phyloP scores from a whole-genome alignment of 2,888 invertebrate species.

The Brenthis daphne region DNA sequence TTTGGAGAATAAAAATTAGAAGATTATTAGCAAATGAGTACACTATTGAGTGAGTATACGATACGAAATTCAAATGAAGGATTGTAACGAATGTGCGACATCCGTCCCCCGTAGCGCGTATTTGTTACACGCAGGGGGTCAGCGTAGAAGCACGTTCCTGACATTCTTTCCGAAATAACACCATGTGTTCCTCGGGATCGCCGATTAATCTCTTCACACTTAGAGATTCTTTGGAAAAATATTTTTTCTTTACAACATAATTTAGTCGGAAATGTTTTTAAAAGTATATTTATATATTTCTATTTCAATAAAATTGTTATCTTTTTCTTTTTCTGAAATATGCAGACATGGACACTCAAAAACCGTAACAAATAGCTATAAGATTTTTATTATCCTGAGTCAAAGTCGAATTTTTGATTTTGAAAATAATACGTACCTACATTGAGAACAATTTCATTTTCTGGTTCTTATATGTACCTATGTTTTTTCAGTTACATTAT shows the following conservation, averaged over 20 bases:
- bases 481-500: no score
- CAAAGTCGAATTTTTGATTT: no score
- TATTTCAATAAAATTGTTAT: no score
- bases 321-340: no score
- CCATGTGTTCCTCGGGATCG: conserved; percentile 60
- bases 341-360: no score
- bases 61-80: conserved; percentile 72
- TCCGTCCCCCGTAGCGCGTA: conserved; percentile 59
- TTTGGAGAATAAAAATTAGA: not conserved
- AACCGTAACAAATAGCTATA: no score
- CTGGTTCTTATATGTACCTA: no score
- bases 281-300: not conserved
- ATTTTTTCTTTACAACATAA: conserved; percentile 38
- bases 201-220: conserved; percentile 77
- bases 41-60: conserved; percentile 45
- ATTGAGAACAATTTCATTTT: no score
- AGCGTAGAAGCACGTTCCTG: conserved; percentile 73
- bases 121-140: conserved; percentile 74
- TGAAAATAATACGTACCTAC: no score
- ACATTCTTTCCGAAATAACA: conserved; percentile 78
- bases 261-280: conserved; percentile 18
- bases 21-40: conserved; percentile 11
- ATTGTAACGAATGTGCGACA: conserved; percentile 70
- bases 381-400: no score
- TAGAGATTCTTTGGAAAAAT: conserved; percentile 54